Evolutionary conservation across 2,888 invertebrate genomes (phyloP).

Genomic region (Syrista parreyssii): DNA sequence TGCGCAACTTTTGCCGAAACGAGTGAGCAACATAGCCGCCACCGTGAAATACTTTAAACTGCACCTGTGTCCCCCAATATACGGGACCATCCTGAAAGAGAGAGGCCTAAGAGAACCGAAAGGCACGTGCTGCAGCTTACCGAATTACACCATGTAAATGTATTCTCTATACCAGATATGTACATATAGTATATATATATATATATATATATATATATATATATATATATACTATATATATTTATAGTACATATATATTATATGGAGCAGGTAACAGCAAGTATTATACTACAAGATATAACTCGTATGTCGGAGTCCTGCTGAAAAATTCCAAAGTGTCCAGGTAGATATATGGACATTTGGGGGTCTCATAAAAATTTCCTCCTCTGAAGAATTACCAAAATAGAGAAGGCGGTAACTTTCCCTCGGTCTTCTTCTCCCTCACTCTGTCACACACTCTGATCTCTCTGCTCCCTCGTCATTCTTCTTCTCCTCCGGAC

Average conservation of each 20-base stretch:
- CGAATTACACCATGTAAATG: background rate
- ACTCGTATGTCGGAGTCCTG: background rate
- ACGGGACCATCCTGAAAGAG: background rate
- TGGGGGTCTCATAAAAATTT: constrained; percentile 57
- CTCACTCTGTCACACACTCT: constrained; percentile 23
- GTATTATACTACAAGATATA: background rate
- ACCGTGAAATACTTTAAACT: constrained; percentile 6
- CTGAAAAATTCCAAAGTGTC: background rate
- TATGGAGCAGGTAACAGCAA: background rate
- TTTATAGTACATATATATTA: background rate
- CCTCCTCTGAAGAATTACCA: constrained; percentile 46
- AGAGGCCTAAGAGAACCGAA: background rate
- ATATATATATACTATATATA: background rate
- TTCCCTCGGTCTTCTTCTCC: constrained; percentile 21
- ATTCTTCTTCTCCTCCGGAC: constrained; percentile 13
- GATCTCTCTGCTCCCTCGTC: constrained; percentile 12
- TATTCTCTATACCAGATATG: background rate
- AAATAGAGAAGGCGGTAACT: constrained; percentile 16
- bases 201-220: background rate
- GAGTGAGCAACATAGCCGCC: background rate
- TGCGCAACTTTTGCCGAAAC: background rate
- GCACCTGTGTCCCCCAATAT: background rate
- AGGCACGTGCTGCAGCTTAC: background rate
- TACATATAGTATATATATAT: background rate
- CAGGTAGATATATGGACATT: background rate